phyloP scores from a whole-genome alignment of 2,888 invertebrate genomes.

The Xestoiulus laeticollis region DNA sequence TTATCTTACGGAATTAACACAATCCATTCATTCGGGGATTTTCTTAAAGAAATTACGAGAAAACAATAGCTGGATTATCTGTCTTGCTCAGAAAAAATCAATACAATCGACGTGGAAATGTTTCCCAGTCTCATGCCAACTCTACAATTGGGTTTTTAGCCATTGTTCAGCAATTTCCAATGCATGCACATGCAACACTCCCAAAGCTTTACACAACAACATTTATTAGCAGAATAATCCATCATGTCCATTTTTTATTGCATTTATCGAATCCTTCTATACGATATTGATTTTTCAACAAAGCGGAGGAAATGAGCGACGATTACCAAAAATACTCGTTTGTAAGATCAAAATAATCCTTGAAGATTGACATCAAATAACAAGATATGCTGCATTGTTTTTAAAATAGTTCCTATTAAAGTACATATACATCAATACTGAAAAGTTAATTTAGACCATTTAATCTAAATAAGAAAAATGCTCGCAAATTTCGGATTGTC shows the following conservation, averaged over 20 bases:
- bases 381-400: no score
- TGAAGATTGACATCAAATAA: no score
- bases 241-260: constrained; percentile 16
- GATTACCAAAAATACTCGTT: not conserved
- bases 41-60: constrained; percentile 32
- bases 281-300: not conserved
- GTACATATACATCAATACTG: no score
- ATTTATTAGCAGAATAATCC: constrained; percentile 29
- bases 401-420: no score
- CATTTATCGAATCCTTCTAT: not conserved
- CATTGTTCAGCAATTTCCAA: not conserved
- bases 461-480: no score
- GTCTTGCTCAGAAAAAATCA: not conserved
- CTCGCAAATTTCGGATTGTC: no score
- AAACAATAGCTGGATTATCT: constrained; percentile 43
- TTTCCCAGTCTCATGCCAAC: not conserved
- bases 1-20: constrained; percentile 19
- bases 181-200: not conserved
- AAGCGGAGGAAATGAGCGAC: not conserved
- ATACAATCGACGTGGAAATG: not conserved
- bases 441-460: no score
- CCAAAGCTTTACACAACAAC: not conserved
- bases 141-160: not conserved
- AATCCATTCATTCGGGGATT: constrained; percentile 13
- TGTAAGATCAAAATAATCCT: not conserved